A percentile compares a stretch with the other conserved stretches of the same genome.
Evolutionary conservation across 2,797 vertebrate species (phyloP).

Genomic region (Astyanax mexicanus): DNA sequence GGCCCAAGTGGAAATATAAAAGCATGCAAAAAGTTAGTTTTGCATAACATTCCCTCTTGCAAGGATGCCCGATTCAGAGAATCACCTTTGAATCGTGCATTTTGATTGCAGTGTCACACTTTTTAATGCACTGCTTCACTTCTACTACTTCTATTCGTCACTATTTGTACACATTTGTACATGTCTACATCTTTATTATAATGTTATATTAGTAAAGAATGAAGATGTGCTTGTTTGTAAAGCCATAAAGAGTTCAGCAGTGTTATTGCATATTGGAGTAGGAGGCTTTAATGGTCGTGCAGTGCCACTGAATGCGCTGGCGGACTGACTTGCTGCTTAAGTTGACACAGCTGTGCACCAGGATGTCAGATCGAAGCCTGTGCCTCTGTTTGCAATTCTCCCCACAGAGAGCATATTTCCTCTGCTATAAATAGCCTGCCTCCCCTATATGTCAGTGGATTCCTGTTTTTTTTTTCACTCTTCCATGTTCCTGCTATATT

Average conservation of each 20-base stretch:
- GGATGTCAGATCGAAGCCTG: constrained; percentile 79
- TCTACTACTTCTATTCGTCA: too few species aligned
- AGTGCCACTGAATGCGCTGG: constrained; percentile 47
- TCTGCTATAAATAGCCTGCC: constrained; percentile 77
- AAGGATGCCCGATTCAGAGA: too few species aligned
- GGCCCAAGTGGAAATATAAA: too few species aligned
- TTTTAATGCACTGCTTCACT: too few species aligned
- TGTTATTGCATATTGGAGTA: constrained; percentile 19
- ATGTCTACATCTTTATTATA: background rate
- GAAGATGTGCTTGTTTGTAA: constrained; percentile 7
- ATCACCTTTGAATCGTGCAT: too few species aligned
- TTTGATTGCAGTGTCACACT: too few species aligned
- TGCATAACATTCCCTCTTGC: too few species aligned
- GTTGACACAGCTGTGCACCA: constrained; percentile 86
- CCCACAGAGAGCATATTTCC: constrained; percentile 77
- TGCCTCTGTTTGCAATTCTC: constrained; percentile 81
- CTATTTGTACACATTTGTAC: too few species aligned
- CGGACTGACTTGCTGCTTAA: constrained; percentile 71
- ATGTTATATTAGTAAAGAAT: background rate
- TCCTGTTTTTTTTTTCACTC: constrained; percentile 62
- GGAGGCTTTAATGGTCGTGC: constrained; percentile 10
- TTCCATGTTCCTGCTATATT: constrained; percentile 60
- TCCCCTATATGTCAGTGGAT: constrained; percentile 66
- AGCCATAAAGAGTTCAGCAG: background rate
- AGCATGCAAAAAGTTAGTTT: too few species aligned